These are phyloP conservation scores for roundworm (Caenorhabditis elegans) DNA, from an alignment of 1,140 invertebrate genomes.

Conservation along the genomic window WBcel235 BX284602.5:13937501-13938000, in stretches of 20 bases:
- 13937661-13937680: background rate
- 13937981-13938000: background rate
- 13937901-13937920: too few species aligned
- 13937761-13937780: background rate
- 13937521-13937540: too few species aligned
- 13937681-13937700: background rate
- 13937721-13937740: background rate
- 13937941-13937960: too few species aligned
- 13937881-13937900: too few species aligned
- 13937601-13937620: background rate
- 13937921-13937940: too few species aligned
- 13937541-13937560: background rate
- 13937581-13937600: background rate
- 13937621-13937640: background rate
- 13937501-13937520: too few species aligned
- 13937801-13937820: too few species aligned
- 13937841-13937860: too few species aligned
- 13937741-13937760: background rate
- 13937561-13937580: background rate
- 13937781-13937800: too few species aligned
- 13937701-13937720: background rate
- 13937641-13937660: background rate
- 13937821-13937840: too few species aligned
- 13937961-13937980: background rate
- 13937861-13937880: too few species aligned